phyloP scores from a whole-genome alignment of 1,140 invertebrate species.

The Diuraphis noxia region DNA sequence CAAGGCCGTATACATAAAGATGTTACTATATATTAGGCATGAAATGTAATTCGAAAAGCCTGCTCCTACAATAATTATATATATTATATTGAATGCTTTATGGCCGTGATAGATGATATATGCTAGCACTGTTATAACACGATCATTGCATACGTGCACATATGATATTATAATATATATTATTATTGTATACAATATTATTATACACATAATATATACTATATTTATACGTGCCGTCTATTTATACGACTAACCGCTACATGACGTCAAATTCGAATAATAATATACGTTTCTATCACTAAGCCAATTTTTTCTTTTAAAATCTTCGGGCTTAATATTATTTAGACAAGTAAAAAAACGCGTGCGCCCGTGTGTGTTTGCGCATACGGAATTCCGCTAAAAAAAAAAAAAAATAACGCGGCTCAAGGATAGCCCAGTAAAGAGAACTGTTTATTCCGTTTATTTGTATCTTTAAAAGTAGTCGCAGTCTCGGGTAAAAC shows the following conservation, averaged over 20 bases:
- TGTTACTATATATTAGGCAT: not conserved
- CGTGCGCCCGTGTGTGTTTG: too few species aligned
- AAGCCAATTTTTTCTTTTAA: not conserved
- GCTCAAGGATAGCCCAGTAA: not conserved
- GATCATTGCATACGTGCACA: not conserved
- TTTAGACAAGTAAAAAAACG: not conserved
- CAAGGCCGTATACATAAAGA: not conserved
- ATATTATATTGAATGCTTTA: not conserved
- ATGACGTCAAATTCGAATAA: conserved; percentile 36
- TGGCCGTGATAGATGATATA: not conserved
- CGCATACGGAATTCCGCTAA: not conserved
- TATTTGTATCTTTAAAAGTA: not conserved
- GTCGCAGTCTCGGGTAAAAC: not conserved
- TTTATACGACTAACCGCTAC: not conserved
- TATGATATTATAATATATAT: not conserved
- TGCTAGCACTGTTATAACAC: not conserved
- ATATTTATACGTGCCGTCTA: not conserved
- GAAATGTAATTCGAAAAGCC: not conserved
- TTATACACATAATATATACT: not conserved
- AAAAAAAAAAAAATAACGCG: not conserved
- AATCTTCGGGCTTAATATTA: not conserved
- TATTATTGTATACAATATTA: not conserved
- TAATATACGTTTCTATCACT: conserved; percentile 5
- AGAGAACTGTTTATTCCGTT: not conserved
- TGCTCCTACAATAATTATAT: not conserved